Base-by-base conservation (phyloP, 2,888 invertebrate species). In the Agonopterix subpropinquella region DNA sequence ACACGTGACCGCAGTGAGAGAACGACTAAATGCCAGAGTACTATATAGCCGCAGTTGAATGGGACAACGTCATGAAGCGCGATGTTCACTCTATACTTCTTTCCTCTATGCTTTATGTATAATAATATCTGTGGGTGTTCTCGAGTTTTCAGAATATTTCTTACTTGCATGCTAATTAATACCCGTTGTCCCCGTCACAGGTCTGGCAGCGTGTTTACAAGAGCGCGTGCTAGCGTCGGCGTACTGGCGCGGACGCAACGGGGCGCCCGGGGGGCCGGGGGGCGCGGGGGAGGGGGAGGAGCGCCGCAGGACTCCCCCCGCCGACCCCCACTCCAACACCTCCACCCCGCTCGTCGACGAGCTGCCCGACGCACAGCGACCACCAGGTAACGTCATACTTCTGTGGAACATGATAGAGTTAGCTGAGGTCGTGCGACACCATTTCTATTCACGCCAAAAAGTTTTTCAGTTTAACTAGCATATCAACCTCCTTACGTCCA, bases 171-270 rank as follows among this genome's bases (percentile, higher is more conserved):
- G 28, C 28, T 28, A 28, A 28, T 28, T 28, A 28, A 28, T 28
- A 13, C 4, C 7, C 9, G 11, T 43, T 13, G 15, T 11, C 11
- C 39, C 11, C 10, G 2, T 15, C 10, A 1, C 91, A 91, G 95
- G 96, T 52, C 77, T 96, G 53, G 96, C 96, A 18, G 96, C 95
- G 47, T 95, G 95, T 49, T 80, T 96, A 55, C 95, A 95, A 72
- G 94, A 94, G 52, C 91, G 95, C 60, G 94, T 95, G 59, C 89
- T 95, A 48, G 92, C 92, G 44, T 90, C 86, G 61, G 91, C 83
- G 78, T 91, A 83, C 83, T 91, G 89, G 84, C 91, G 91, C 69
- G 90, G 89, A 49, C 90, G 89, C 77, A 56, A 59, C 43, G 64
- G 57, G 44, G 68, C 51, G 58, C 71, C 53, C 51, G 59, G 46